Evolutionary conservation across 2,888 invertebrate species (phyloP), one percentile per base, ranked within the genome.

Genomic region (Acleris holmiana): DNA sequence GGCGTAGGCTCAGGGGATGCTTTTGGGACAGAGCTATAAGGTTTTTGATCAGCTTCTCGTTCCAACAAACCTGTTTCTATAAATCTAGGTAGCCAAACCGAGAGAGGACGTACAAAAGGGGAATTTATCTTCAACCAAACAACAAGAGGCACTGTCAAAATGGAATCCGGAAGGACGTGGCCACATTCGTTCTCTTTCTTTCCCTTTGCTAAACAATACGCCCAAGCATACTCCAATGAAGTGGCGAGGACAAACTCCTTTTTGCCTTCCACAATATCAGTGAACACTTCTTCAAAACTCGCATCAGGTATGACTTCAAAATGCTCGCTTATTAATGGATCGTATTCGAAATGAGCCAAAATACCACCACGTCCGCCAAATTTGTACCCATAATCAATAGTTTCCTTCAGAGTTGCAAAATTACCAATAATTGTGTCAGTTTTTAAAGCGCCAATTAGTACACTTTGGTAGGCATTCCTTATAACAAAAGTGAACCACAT

Each of bases 401-500:
- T 77, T 72, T 88, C 87, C 63, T 79, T 79, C 15, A 88, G 71
- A 65, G 80, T 80, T 0, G 71, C 73, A 46, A 84, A 89, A 53
- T 84, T 83, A 0, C 85, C 89, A 0, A 79, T 72, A 1, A 80
- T 55, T 0, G 76, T 75, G 5, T 89, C 87, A 0, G 84, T 85
- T 73, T 89, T 88, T 4, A 89, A 55, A 7, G 88, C 85, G 17
- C 85, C 84, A 47, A 89, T 88, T 4, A 89, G 73, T 4, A 88
- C 87, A 63, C 87, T 88, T 69, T 89, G 88, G 61, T 89, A 89
- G 8, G 84, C 86, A 67, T 79, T 88, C 44, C 89, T 79, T 4
- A 88, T 76, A 1, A 88, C 84, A 66, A 88, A 89, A 0, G 86
- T 84, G 25, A 89, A 89, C 86, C 85, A 88, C 58, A 89, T 71